phyloP scores from a whole-genome alignment of 1,140 invertebrate genomes.

The Tigriopus japonicus region DNA sequence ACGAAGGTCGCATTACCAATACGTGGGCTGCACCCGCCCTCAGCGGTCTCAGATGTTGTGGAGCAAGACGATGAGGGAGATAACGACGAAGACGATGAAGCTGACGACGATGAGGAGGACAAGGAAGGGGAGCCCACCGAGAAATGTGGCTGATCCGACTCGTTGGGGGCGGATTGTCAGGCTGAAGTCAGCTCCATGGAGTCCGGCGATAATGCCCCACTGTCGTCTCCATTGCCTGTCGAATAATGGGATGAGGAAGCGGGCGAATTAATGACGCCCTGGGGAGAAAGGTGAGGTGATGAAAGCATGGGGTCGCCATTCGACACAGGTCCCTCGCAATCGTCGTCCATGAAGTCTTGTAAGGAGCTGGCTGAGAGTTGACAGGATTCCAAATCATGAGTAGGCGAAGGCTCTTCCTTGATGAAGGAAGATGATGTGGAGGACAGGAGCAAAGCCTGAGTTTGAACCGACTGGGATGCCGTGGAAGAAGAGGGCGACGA shows the following conservation, averaged over 20 bases:
- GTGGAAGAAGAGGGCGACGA: neutral
- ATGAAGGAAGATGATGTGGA: neutral
- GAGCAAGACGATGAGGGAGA: too few species aligned
- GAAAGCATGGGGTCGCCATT: conserved; percentile 46
- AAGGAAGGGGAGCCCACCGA: too few species aligned
- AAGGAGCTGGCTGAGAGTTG: conserved; percentile 44
- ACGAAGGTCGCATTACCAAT: too few species aligned
- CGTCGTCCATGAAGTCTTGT: conserved; percentile 59
- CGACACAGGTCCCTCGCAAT: conserved; percentile 34
- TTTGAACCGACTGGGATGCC: neutral
- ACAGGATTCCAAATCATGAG: neutral
- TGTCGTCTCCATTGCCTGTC: conserved; percentile 2
- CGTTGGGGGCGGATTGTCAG: conserved; percentile 6
- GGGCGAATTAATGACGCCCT: neutral
- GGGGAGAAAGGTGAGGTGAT: conserved; percentile 32
- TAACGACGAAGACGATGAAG: too few species aligned
- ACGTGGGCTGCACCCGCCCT: too few species aligned
- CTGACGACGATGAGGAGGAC: too few species aligned
- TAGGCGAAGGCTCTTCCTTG: neutral
- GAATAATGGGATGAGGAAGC: conserved; percentile 12
- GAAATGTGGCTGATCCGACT: too few species aligned
- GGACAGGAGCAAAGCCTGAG: neutral
- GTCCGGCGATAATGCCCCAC: neutral
- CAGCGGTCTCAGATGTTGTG: too few species aligned
- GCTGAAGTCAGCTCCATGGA: conserved; percentile 8